Conservation (phyloP, 2,113 vertebrate species). For the Cervus canadensis region DNA sequence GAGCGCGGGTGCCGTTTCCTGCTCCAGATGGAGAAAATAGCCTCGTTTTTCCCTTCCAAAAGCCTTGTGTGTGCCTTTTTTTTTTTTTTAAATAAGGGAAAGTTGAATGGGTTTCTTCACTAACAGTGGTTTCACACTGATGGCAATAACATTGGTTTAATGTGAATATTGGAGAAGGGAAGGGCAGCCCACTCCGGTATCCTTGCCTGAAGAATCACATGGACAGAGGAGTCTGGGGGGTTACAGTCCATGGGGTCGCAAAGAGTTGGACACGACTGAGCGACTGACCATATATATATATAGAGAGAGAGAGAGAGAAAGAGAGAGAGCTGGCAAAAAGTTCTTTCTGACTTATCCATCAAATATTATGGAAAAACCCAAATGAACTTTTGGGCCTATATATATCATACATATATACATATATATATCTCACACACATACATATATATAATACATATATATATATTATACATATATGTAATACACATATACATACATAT, state of each 20-base stretch:
- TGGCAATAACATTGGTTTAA: neutral
- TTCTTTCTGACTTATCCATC: fast-evolving
- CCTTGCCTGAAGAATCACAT: no score
- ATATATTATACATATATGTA: no score
- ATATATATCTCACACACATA: no score
- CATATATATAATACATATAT: no score
- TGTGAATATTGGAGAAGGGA: neutral
- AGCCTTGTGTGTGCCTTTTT: neutral
- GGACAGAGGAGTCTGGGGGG: fast-evolving
- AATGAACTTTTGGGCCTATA: neutral
- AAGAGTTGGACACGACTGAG: no score
- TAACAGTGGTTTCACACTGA: neutral
- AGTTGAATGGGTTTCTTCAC: neutral
- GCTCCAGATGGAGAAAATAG: neutral
- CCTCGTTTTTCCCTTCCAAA: neutral
- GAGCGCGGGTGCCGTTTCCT: neutral
- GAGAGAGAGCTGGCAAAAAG: neutral
- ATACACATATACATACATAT: neutral
- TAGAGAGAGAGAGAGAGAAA: no score
- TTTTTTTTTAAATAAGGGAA: neutral
- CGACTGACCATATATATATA: no score
- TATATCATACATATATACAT: neutral
- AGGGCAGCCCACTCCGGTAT: no score
- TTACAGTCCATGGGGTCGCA: fast-evolving
- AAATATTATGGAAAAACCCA: neutral